Conservation (phyloP, 2,888 invertebrate genomes). For the Drosophila yooni region DNA sequence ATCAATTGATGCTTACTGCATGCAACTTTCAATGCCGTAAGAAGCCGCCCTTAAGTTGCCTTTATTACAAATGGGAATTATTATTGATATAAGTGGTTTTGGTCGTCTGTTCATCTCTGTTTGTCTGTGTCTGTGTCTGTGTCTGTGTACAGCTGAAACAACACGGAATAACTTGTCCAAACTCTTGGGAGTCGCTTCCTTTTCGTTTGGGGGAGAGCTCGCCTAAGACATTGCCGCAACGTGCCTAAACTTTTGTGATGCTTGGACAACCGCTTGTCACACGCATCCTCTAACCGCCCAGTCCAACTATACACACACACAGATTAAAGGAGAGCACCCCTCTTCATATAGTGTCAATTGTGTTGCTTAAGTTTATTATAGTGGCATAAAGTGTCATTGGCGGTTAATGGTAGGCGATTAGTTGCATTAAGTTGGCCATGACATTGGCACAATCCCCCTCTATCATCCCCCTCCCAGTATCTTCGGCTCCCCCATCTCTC, state of each 20-base stretch:
- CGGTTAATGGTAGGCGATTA: slow-evolving; percentile 76
- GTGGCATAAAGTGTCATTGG: slow-evolving; percentile 81
- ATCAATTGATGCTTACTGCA: slow-evolving; percentile 55
- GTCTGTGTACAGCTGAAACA: slow-evolving; percentile 30
- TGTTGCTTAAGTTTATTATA: slow-evolving; percentile 78
- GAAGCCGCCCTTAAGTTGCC: slow-evolving; percentile 43
- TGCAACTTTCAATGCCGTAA: slow-evolving; percentile 26
- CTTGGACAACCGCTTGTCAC: slow-evolving; percentile 59
- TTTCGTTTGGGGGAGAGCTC: slow-evolving; percentile 5
- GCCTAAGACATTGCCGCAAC: slow-evolving; percentile 67
- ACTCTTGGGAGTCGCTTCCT: slow-evolving; percentile 46
- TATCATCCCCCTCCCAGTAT: not conserved
- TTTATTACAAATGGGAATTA: slow-evolving; percentile 66
- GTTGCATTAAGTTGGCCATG: slow-evolving; percentile 63
- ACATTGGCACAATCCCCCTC: not conserved
- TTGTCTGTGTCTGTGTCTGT: slow-evolving; percentile 14
- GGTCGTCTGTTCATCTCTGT: slow-evolving; percentile 12
- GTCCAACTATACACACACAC: slow-evolving; percentile 1
- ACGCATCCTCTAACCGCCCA: slow-evolving; percentile 37
- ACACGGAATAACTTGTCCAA: slow-evolving; percentile 48
- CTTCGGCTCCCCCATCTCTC: not conserved
- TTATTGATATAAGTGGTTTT: slow-evolving; percentile 69
- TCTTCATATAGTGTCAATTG: slow-evolving; percentile 38
- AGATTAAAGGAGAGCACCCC: not conserved
- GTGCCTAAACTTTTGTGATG: slow-evolving; percentile 69